A percentile compares a stretch with the other conserved stretches of the same genome.
These are phyloP conservation scores for Ganaspis sp. DNA, from an alignment of 1,140 invertebrate genomes.

Conservation along the genomic window DNA sequence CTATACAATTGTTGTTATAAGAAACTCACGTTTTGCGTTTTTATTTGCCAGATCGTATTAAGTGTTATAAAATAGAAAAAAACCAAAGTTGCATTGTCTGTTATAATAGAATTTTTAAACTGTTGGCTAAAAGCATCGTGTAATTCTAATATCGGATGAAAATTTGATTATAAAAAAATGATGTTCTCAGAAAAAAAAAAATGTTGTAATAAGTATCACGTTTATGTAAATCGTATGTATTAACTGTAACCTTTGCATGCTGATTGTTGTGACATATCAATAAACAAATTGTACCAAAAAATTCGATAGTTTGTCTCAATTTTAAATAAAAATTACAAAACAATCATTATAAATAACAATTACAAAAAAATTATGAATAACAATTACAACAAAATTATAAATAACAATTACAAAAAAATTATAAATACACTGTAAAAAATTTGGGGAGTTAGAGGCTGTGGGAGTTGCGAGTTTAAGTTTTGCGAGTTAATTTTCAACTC, in stretches of 20 bases:
- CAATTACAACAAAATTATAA: no score
- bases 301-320: background rate
- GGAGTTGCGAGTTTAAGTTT: no score
- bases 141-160: background rate
- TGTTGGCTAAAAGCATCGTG: conserved; percentile 15
- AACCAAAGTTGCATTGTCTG: conserved; percentile 7
- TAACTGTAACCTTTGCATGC: conserved; percentile 69
- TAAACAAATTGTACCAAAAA: conserved; percentile 53
- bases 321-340: no score
- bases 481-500: no score
- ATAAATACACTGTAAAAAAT: no score
- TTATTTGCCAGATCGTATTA: conserved; percentile 16
- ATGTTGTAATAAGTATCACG: conserved; percentile 55
- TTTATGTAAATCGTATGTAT: conserved; percentile 59
- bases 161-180: conserved; percentile 33
- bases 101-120: conserved; percentile 5
- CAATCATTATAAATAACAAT: no score
- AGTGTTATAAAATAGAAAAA: conserved; percentile 34
- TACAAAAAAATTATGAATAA: no score
- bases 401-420: no score
- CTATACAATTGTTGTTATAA: background rate
- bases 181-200: conserved; percentile 32
- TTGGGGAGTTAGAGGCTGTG: no score
- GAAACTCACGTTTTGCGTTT: conserved; percentile 9
- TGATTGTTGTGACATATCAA: conserved; percentile 70